Evolutionary conservation across 2,888 invertebrate genomes (phyloP), one percentile per base, ranked within the genome.

Genomic region (Hylaea fasciaria): DNA sequence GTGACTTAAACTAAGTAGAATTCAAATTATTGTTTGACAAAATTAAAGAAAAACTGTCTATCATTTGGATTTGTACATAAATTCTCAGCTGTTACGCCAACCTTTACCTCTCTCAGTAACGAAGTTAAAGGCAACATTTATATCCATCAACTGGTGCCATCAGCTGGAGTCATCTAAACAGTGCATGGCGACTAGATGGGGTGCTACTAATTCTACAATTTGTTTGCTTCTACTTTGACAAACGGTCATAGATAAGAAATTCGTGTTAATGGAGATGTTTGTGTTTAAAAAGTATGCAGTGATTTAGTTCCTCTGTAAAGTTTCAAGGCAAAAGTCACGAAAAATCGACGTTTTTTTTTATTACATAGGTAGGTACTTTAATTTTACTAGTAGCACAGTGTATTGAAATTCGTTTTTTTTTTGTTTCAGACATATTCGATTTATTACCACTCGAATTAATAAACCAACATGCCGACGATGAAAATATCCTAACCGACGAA

Each of bases 231-330:
- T 76, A 83, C 85, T 84, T 85, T 87, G 87, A 88, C 86, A 86
- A 86, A 88, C 85, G 80, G 79, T 72, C 57, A 75, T 64, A 83
- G 87, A 87, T 86, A 86, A 86, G 82, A 77, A 81, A 73, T 81
- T 78, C 82, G 82, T 86, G 86, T 85, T 82, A 86, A 85, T 83
- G 80, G 73, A 85, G 77, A 81, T 85, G 79, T 83, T 85, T 82
- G 76, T 79, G 71, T 67, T 77, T 80, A 71, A 69, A 76, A 80
- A 73, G 28, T 70, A 67, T 67, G 65, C 60, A 47, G 56, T 64
- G 59, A 66, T 74, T 69, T 63, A 59, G 46, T 51, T 58, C 50
- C 45, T 62, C 45, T 48, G 56, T 12, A 46, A 10, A 14, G 13
- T 47, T 47, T 14, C 1, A 35, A 32, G 46, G 22, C 22, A 22